phyloP scores from a whole-genome alignment of 2,888 invertebrate species.

The Elaeidobius kamerunicus region DNA sequence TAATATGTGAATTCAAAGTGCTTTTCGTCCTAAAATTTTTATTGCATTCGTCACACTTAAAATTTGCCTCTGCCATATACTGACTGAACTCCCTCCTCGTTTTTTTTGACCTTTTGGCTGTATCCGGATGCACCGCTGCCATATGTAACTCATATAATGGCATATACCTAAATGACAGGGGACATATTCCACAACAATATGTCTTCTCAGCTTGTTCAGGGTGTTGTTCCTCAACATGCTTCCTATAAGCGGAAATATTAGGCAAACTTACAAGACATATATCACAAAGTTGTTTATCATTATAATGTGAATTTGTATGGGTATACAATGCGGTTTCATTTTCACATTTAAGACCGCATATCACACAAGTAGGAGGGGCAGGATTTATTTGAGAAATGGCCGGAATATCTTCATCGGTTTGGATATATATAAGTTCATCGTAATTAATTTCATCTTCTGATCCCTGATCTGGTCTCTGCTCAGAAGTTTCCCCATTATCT shows the following conservation, averaged over 20 bases:
- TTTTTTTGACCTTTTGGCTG: slow-evolving; percentile 9
- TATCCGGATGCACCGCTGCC: slow-evolving; percentile 29
- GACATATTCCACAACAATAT: slow-evolving; percentile 34
- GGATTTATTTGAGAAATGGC: not conserved
- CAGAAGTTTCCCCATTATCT: slow-evolving; percentile 9
- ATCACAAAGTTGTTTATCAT: slow-evolving; percentile 24
- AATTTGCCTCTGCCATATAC: slow-evolving; percentile 6
- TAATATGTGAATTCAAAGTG: slow-evolving; percentile 20
- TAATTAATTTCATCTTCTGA: slow-evolving; percentile 19
- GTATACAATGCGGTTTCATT: slow-evolving; percentile 15
- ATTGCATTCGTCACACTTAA: slow-evolving; percentile 26
- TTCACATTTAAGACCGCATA: slow-evolving; percentile 25
- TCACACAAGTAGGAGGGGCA: slow-evolving; percentile 16
- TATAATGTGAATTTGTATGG: slow-evolving; percentile 28
- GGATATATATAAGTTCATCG: slow-evolving; percentile 24
- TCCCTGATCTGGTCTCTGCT: too few species aligned
- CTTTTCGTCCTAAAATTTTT: slow-evolving; percentile 16
- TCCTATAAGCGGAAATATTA: slow-evolving; percentile 24
- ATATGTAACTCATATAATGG: slow-evolving; percentile 36
- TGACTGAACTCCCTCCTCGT: slow-evolving; percentile 6
- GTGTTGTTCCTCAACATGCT: slow-evolving; percentile 22
- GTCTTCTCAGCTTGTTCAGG: slow-evolving; percentile 16
- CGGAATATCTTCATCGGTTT: slow-evolving; percentile 17
- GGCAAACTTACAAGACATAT: slow-evolving; percentile 15
- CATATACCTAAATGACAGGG: slow-evolving; percentile 32